These are phyloP conservation scores for Furnarius figulus DNA, from an alignment of 2,113 vertebrate species.

Conservation along the genomic window DNA sequence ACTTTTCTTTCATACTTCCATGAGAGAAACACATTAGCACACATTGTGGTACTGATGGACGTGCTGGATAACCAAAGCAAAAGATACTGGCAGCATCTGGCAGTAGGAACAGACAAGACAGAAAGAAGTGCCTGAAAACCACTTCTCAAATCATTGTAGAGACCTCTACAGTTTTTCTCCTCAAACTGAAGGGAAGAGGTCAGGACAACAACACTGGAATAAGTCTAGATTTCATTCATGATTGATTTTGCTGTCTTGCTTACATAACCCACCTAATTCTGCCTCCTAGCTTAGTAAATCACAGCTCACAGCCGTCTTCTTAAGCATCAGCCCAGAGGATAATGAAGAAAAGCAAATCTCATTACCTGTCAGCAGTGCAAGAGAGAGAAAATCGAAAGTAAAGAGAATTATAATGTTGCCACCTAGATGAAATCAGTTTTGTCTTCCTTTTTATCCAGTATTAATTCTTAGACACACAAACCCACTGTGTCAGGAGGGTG, in stretches of 20 bases:
- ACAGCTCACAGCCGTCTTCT: background rate
- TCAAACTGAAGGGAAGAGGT: background rate
- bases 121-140: background rate
- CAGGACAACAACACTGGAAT: background rate
- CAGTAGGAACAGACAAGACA: background rate
- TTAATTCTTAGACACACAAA: background rate
- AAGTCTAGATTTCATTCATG: background rate
- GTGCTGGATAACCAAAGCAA: background rate
- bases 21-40: background rate
- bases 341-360: conserved; percentile 37
- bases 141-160: background rate
- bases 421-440: background rate
- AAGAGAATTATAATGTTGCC: background rate
- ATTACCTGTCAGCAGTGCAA: background rate
- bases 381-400: background rate
- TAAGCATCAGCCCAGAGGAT: background rate
- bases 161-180: background rate
- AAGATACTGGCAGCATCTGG: background rate
- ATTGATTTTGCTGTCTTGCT: conserved; percentile 29
- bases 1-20: background rate
- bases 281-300: background rate
- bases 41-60: background rate
- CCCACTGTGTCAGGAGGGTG: rapidly evolving
- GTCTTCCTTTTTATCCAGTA: background rate
- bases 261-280: conserved; percentile 29